phyloP scores from a whole-genome alignment of 2,888 invertebrate genomes.

The Mystacides longicornis region DNA sequence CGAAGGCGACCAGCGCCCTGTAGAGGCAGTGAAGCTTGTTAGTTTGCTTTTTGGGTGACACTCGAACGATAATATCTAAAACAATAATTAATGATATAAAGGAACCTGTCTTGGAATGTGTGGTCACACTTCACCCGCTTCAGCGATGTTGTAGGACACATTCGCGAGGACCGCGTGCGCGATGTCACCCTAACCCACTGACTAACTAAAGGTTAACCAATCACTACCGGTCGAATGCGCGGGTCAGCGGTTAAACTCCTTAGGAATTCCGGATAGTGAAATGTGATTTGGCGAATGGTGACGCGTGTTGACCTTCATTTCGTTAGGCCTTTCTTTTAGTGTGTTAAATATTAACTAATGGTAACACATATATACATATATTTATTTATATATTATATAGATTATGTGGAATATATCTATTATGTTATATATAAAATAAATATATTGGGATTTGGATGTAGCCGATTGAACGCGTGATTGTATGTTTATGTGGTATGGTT shows the following conservation, averaged over 20 bases:
- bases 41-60: conserved; percentile 20
- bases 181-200: no score
- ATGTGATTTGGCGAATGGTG: conserved; percentile 12
- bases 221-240: no score
- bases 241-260: conserved; percentile 4
- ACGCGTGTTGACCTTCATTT: conserved; percentile 25
- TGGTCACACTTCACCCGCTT: conserved; percentile 19
- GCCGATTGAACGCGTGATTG: no score
- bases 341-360: conserved; percentile 23
- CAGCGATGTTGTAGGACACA: conserved; percentile 13
- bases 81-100: conserved; percentile 16
- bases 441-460: no score
- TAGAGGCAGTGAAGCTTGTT: conserved; percentile 17
- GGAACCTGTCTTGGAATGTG: conserved; percentile 17
- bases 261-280: no score
- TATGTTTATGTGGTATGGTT: no score
- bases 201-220: no score
- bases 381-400: conserved; percentile 19
- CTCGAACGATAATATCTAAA: conserved; percentile 21
- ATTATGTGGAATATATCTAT: no score
- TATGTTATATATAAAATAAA: no score
- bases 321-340: conserved; percentile 27
- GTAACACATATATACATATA: conserved; percentile 18
- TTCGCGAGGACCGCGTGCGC: conserved; percentile 15
- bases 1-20: conserved; percentile 6